Conservation (phyloP, 1,140 invertebrate species). For the Trachymyrmex septentrionalis region DNA sequence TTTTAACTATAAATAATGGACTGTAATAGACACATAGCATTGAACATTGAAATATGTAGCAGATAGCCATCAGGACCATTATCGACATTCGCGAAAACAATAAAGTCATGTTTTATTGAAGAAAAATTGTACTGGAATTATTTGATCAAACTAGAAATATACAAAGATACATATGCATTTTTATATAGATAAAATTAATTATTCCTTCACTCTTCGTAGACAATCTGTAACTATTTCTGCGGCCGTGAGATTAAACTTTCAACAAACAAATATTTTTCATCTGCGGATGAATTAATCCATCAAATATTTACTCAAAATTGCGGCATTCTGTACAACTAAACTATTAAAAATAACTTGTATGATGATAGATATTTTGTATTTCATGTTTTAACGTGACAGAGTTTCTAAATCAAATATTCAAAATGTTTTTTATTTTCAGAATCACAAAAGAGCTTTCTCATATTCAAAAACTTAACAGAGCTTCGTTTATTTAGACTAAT, state of each 20-base stretch:
- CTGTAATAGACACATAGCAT: not conserved
- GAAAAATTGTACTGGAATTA: conserved; percentile 14
- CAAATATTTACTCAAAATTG: conserved; percentile 56
- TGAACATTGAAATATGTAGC: conserved; percentile 19
- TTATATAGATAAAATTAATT: conserved; percentile 10
- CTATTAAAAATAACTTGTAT: conserved; percentile 48
- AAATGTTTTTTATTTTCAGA: conserved; percentile 8
- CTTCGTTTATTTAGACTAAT: not conserved
- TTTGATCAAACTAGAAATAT: not conserved
- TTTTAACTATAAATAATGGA: conserved; percentile 23
- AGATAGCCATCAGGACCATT: conserved; percentile 10
- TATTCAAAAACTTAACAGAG: not conserved
- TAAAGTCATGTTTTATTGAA: conserved; percentile 6
- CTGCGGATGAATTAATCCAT: conserved; percentile 46
- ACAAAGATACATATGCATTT: conserved; percentile 5
- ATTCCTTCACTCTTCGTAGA: conserved; percentile 1
- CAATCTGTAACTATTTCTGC: conserved; percentile 24
- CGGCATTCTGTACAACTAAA: conserved; percentile 18
- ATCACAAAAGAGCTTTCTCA: not conserved
- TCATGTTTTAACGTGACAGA: conserved; percentile 11
- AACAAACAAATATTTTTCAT: conserved; percentile 51
- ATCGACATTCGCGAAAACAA: not conserved
- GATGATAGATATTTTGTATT: conserved; percentile 18
- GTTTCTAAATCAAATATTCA: conserved; percentile 39
- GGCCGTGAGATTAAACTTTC: conserved; percentile 35